phyloP scores from a whole-genome alignment of 2,113 vertebrate species.

The Hemicordylus capensis region DNA sequence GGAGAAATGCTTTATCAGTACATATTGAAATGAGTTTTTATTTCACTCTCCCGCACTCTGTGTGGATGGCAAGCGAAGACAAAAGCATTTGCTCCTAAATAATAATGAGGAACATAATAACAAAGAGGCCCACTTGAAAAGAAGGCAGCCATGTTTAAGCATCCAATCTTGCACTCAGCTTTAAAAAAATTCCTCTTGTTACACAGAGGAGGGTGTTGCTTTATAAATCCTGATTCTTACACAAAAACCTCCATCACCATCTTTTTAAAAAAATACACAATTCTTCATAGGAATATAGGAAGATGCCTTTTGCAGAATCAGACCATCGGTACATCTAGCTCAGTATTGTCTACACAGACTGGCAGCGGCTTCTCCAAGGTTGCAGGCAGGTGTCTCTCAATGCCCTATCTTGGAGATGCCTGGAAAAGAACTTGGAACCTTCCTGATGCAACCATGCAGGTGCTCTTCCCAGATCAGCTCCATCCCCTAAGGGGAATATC shows the following conservation, averaged over 20 bases:
- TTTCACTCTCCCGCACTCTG: slow-evolving; percentile 43
- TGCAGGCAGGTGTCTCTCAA: too few relatives aligned
- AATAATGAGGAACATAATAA: not conserved
- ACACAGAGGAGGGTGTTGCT: not conserved
- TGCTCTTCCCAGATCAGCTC: too few relatives aligned
- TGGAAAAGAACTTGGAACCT: too few relatives aligned
- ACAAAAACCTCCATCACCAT: not conserved
- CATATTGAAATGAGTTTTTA: slow-evolving; percentile 68
- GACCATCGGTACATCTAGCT: too few relatives aligned
- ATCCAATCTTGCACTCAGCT: not conserved
- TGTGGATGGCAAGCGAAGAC: slow-evolving; percentile 44
- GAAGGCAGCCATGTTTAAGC: slow-evolving; percentile 3
- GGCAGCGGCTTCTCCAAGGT: too few relatives aligned
- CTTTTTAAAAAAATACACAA: not conserved
- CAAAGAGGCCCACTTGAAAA: not conserved
- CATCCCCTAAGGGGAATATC: too few relatives aligned
- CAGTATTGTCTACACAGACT: too few relatives aligned
- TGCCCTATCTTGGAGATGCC: too few relatives aligned
- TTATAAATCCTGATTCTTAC: not conserved
- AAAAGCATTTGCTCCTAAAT: slow-evolving; percentile 49
- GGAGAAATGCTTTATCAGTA: slow-evolving; percentile 53
- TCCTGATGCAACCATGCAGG: too few relatives aligned
- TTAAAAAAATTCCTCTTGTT: not conserved
- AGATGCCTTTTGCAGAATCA: too few relatives aligned
- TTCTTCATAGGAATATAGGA: not conserved